Percentiles rank a stretch among this genome's conserved stretches.
These are phyloP conservation scores for Ailuropoda melanoleuca DNA, from an alignment of 2,113 vertebrate species.

Conservation along the genomic window DNA sequence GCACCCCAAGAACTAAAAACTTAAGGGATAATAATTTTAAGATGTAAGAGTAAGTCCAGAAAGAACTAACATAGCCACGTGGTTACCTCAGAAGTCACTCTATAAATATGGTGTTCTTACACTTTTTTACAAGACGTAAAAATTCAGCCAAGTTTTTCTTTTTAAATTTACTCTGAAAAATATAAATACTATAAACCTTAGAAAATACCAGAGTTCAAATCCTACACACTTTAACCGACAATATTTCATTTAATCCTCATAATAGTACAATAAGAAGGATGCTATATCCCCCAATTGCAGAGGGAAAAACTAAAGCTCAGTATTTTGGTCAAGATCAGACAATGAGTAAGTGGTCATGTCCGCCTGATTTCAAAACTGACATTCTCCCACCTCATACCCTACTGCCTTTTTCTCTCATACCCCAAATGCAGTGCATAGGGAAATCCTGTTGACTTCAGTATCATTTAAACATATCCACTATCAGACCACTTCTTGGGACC, in stretches of 20 bases:
- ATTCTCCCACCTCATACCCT: no score
- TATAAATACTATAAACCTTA: not conserved
- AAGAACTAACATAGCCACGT: not conserved
- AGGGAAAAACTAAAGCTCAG: not conserved
- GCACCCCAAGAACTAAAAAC: not conserved
- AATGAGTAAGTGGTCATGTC: not conserved
- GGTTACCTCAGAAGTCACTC: not conserved
- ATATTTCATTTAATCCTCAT: not conserved
- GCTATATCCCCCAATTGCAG: not conserved
- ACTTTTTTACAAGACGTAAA: not conserved
- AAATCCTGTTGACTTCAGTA: not conserved
- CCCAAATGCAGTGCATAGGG: not conserved
- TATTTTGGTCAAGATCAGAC: not conserved
- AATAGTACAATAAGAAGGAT: not conserved
- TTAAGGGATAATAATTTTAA: not conserved
- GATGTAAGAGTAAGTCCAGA: not conserved
- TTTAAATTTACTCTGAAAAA: not conserved
- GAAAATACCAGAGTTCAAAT: not conserved
- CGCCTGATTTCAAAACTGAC: not conserved
- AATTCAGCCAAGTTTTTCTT: slow-evolving; percentile 6
- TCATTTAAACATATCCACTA: not conserved
- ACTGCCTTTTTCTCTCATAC: not conserved
- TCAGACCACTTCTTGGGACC: not conserved
- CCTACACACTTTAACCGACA: not conserved
- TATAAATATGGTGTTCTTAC: not conserved